Base-by-base conservation (phyloP, 2,888 invertebrate genomes). In the Torymus texanus region DNA sequence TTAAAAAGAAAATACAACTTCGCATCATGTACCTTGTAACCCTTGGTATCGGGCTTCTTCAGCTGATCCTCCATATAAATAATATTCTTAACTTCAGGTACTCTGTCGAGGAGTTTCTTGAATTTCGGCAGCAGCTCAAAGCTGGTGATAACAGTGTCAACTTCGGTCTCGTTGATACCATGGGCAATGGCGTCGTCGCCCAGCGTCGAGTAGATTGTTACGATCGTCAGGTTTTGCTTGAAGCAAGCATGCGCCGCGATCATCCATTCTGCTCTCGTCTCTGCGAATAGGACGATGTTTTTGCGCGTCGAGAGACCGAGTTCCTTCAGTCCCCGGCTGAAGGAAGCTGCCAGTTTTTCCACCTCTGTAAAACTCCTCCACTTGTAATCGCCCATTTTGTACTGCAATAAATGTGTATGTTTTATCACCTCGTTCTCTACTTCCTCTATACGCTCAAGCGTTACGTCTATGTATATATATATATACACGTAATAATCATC, bases 241-340 rank as follows among this genome's bases (percentile, higher is more conserved):
- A 99, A 98, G 91, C 98, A 96, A 74, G 97, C 98, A 88, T 98
- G 97, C 0, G 98, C 98, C 0, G 97, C 96, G 70, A 98, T 92
- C 94, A 99, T 95, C 99, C 99, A 99, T 91, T 99, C 99, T 67
- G 97, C 97, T 84, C 98, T 93, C 0, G 99, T 99, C 91, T 99
- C 99, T 0, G 98, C 98, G 92, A 98, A 99, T 87, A 99, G 95
- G 75, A 96, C 97, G 84, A 99, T 93, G 90, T 96, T 96, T 82
- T 93, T 91, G 12, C 93, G 92, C 11, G 95, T 94, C 84, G 91
- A 90, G 86, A 95, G 93, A 50, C 97, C 97, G 56, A 97, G 91
- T 86, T 94, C 94, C 59, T 95, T 92, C 82, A 99, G 92, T 0
- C 98, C 99, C 78, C 94, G 94, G 67, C 97, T 96, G 90, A 99